Base-by-base conservation (phyloP, 2,113 vertebrate genomes). In the Psittacula cyanocephala region DNA sequence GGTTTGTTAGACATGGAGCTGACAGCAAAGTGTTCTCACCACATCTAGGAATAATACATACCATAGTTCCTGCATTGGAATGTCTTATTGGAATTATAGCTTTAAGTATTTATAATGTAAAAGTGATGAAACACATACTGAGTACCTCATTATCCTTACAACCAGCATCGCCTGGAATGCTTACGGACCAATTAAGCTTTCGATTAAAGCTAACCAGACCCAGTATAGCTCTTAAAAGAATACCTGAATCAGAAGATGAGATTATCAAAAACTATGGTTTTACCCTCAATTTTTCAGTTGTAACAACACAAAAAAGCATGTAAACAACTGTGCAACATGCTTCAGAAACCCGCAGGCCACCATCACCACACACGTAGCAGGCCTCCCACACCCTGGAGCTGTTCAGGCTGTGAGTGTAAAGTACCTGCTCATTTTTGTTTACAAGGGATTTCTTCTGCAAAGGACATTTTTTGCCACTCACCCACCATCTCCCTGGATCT, bases 401-500 rank as follows among this genome's bases (percentile, higher is more conserved):
- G 27, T 11, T 3, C 76, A 57, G 87, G 13, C 77, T 83, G 77
- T 1, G 37, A 10, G 41, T 9, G 37, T 17, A 11, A 53, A 75
- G 47, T 47, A 91, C 72, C 86, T 91, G 89, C 89, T 91, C 62
- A 4, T 17, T 41, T 90, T n/a, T 86, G 33, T 88, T 94, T 94
- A 83, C 75, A 27, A 27, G 65, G 43, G 17, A 84, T 55, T 86
- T 71, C 88, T 81, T 20, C 27, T 4, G 1, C 78, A 69, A 80
- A 91, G 47, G 50, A 33, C 8, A 28, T 52, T 67, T 52, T 35
- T 44, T 68, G 22, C 72, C 77, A 46, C 70, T 85, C 89, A 35
- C 74, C 57, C 86, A 95, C 93, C 88, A 89, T 33, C 70, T 86
- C 47, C 50, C 67, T 2, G 0, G 37, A 50, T 50, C 55, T 47